Percentiles rank a stretch among this genome's conserved stretches.
Conservation (phyloP, 1,140 invertebrate genomes). For the Xylocopa sonorina region DNA sequence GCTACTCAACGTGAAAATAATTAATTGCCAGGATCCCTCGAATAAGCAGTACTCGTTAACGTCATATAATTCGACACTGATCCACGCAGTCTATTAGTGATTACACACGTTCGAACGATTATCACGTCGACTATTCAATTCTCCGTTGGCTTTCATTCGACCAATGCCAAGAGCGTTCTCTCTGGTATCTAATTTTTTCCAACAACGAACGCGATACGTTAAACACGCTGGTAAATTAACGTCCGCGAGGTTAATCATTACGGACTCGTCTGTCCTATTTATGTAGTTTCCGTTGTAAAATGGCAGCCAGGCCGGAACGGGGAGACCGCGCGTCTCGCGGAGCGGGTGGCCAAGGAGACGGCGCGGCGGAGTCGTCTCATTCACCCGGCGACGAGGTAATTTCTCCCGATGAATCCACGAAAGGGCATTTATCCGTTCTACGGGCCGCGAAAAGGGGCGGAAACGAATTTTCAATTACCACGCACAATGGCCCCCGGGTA, state of each 20-base stretch:
- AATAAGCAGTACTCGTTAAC: background rate
- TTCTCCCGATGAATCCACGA: conserved; percentile 57
- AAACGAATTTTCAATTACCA: conserved; percentile 81
- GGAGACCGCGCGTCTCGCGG: background rate
- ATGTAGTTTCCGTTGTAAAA: conserved; percentile 41
- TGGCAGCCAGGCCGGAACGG: conserved; percentile 21
- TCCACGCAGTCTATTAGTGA: too few species aligned
- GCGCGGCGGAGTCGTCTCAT: conserved; percentile 38
- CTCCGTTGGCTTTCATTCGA: background rate
- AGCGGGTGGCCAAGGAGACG: conserved; percentile 1
- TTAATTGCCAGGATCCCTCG: background rate
- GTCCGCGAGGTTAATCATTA: conserved; percentile 33
- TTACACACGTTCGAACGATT: background rate
- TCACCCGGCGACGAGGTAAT: conserved; percentile 51
- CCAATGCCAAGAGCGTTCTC: background rate
- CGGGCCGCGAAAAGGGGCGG: conserved; percentile 43
- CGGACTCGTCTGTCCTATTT: conserved; percentile 23
- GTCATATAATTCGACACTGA: background rate
- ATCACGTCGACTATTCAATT: background rate
- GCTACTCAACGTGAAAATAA: too few species aligned
- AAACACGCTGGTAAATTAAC: background rate
- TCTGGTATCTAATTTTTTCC: background rate
- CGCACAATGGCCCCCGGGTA: conserved; percentile 75
- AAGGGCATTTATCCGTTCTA: conserved; percentile 59
- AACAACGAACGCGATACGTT: background rate